A percentile compares a stretch with the other conserved stretches of the same genome.
phyloP scores from a whole-genome alignment of 2,797 vertebrate species.

The Sebastolobus altivelis region DNA sequence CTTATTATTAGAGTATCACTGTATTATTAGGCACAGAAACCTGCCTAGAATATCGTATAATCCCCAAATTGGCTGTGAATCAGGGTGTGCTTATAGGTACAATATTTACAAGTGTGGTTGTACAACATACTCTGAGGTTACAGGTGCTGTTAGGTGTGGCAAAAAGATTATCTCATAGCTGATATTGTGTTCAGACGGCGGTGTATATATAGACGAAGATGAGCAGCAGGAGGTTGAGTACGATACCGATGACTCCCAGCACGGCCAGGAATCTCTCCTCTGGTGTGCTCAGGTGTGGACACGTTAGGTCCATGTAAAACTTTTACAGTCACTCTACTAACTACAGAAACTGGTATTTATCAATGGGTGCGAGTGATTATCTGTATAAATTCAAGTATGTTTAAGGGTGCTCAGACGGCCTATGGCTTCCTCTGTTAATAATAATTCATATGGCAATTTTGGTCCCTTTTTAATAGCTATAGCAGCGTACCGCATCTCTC shows the following conservation, averaged over 20 bases:
- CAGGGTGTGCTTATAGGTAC: slow-evolving; percentile 1
- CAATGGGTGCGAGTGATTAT: background rate
- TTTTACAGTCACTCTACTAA: slow-evolving; percentile 1
- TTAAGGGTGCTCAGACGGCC: background rate
- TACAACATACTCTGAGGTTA: background rate
- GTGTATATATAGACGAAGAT: slow-evolving; percentile 81
- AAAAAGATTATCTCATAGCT: background rate
- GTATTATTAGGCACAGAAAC: slow-evolving; percentile 5
- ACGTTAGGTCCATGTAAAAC: slow-evolving; percentile 73
- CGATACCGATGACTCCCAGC: slow-evolving; percentile 77
- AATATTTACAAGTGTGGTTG: slow-evolving; percentile 24
- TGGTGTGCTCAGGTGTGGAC: slow-evolving; percentile 74
- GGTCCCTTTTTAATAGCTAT: slow-evolving; percentile 10
- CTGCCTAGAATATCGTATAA: background rate
- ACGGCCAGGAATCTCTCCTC: slow-evolving; percentile 83
- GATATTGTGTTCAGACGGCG: slow-evolving; percentile 56
- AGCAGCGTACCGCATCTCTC: background rate
- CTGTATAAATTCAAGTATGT: slow-evolving; percentile 17
- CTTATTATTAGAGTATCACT: background rate
- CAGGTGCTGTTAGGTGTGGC: slow-evolving; percentile 1
- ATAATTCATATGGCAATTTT: slow-evolving; percentile 18
- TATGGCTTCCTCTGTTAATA: background rate
- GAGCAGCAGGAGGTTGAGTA: slow-evolving; percentile 79
- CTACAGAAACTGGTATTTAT: slow-evolving; percentile 20
- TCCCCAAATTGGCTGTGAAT: background rate